These are phyloP conservation scores for Paramormyrops kingsleyae DNA, from an alignment of 2,113 vertebrate species.

Conservation along the genomic window DNA sequence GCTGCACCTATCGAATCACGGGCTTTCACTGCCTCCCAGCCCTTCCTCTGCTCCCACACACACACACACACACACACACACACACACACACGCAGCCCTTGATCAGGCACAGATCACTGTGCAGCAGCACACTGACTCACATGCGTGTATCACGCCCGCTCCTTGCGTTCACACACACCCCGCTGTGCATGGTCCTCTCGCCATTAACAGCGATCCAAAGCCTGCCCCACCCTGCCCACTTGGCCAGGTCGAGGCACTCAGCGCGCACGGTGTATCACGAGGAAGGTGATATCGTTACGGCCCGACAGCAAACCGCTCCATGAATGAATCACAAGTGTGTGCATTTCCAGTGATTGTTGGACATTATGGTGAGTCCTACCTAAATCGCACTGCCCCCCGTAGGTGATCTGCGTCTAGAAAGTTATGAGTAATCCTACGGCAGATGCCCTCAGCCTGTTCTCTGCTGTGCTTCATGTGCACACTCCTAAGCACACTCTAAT, in stretches of 20 bases:
- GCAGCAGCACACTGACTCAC: not conserved
- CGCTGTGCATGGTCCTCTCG: not conserved
- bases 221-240: not conserved
- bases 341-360: not conserved
- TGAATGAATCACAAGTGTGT: not conserved
- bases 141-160: not conserved
- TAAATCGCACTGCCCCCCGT: not conserved
- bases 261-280: not conserved
- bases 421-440: not conserved
- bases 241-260: too few relatives aligned
- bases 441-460: not conserved
- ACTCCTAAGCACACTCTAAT: not conserved
- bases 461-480: too few relatives aligned
- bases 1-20: slow-evolving; percentile 71
- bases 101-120: not conserved
- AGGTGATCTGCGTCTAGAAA: not conserved
- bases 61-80: not conserved
- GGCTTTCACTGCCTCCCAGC: slow-evolving; percentile 44
- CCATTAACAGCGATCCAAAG: too few relatives aligned
- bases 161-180: not conserved
- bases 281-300: not conserved
- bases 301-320: not conserved
- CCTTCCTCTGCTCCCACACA: not conserved
- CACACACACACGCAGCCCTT: not conserved
- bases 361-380: not conserved